Conservation (phyloP, 2,888 invertebrate species). For the Monochamus alternatus region DNA sequence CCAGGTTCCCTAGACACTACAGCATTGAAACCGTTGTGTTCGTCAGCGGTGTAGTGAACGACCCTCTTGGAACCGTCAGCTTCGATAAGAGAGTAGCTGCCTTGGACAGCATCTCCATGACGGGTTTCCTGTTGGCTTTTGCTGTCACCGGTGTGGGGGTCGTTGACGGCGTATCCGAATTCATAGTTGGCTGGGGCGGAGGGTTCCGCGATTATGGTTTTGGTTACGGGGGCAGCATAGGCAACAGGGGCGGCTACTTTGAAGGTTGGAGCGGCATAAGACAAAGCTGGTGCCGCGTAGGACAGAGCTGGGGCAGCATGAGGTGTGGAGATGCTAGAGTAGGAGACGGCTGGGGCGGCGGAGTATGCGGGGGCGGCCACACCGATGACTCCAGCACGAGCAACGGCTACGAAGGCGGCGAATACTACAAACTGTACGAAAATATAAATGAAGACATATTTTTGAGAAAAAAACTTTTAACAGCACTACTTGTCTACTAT, state of each 20-base stretch:
- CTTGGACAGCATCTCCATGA: conserved; percentile 71
- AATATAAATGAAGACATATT: neutral
- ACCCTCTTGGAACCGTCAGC: conserved; percentile 72
- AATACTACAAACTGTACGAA: conserved; percentile 55
- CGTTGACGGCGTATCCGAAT: conserved; percentile 54
- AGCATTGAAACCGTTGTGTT: conserved; percentile 73
- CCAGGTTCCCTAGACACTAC: conserved; percentile 71
- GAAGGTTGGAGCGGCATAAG: conserved; percentile 50
- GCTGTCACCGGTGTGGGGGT: conserved; percentile 70
- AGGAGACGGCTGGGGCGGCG: conserved; percentile 67
- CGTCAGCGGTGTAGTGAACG: conserved; percentile 73
- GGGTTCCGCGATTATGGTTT: conserved; percentile 70
- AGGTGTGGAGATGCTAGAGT: conserved; percentile 68
- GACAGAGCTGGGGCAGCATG: conserved; percentile 59
- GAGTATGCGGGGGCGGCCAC: conserved; percentile 69
- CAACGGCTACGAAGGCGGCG: conserved; percentile 54
- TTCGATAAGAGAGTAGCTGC: conserved; percentile 72
- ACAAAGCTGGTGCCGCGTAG: conserved; percentile 12
- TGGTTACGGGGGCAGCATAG: conserved; percentile 65
- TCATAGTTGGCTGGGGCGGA: conserved; percentile 44
- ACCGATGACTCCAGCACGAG: conserved; percentile 63
- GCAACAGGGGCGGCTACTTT: conserved; percentile 50
- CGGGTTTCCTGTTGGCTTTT: conserved; percentile 77
- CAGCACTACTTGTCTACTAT: no score
- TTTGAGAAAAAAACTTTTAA: no score